phyloP scores from a whole-genome alignment of 2,888 invertebrate species.

The Phania funesta region DNA sequence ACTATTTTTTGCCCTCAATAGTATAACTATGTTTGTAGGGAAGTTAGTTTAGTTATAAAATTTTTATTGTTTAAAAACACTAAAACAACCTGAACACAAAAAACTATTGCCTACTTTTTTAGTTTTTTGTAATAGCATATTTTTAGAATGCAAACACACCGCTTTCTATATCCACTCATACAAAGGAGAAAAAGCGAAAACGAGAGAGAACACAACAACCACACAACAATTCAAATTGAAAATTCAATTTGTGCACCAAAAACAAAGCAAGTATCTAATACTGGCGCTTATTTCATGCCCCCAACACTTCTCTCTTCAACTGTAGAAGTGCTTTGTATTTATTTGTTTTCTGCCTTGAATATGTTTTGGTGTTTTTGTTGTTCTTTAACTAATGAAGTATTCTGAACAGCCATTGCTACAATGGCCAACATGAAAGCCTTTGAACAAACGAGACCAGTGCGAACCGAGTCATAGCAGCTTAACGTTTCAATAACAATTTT shows the following conservation, averaged over 20 bases:
- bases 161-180: neutral
- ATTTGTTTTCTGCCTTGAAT: slow-evolving; percentile 1
- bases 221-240: slow-evolving; percentile 39
- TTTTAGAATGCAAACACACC: slow-evolving; percentile 6
- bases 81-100: neutral
- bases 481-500: slow-evolving; percentile 65
- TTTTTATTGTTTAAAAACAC: neutral
- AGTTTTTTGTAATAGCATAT: slow-evolving; percentile 32
- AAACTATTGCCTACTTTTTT: slow-evolving; percentile 34
- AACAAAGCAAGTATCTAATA: slow-evolving; percentile 7
- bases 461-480: slow-evolving; percentile 34
- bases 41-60: no score
- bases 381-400: neutral
- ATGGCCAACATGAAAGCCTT: neutral
- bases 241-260: slow-evolving; percentile 54
- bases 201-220: neutral
- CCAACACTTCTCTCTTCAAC: neutral
- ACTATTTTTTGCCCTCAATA: no score
- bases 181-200: neutral
- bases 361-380: neutral
- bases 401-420: slow-evolving; percentile 18
- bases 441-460: neutral
- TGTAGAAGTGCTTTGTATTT: neutral
- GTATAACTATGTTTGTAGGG: no score
- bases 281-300: neutral